Evolutionary conservation across 92 coral and sea anemone species (phyloP).

Genomic region (Meandrina meandrites): DNA sequence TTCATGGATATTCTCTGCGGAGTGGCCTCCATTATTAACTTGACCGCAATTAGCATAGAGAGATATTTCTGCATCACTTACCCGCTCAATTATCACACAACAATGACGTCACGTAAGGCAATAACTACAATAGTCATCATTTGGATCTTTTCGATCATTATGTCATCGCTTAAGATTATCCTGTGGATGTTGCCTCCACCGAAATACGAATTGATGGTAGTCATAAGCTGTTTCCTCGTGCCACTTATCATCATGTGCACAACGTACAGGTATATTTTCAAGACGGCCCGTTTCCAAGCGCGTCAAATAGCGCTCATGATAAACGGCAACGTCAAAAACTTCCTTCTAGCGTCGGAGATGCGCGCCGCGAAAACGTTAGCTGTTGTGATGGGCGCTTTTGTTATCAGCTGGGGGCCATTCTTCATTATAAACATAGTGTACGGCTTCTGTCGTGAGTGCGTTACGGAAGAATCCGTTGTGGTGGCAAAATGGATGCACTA

Average conservation of each 20-base stretch:
- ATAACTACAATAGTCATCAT: constrained; percentile 65
- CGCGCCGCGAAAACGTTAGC: constrained; percentile 93
- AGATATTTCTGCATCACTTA: constrained; percentile 88
- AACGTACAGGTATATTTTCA: constrained; percentile 83
- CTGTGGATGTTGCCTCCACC: constrained; percentile 71
- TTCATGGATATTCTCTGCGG: constrained; percentile 88
- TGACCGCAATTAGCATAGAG: constrained; percentile 91
- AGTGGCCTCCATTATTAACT: constrained; percentile 83
- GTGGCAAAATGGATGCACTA: constrained; percentile 98
- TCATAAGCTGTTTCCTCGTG: constrained; percentile 77
- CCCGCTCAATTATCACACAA: constrained; percentile 85
- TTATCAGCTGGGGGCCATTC: constrained; percentile 92
- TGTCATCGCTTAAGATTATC: constrained; percentile 71
- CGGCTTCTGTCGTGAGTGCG: constrained; percentile 68
- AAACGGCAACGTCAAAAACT: constrained; percentile 87
- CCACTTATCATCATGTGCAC: constrained; percentile 82
- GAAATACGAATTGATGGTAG: constrained; percentile 78
- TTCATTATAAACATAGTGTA: constrained; percentile 77
- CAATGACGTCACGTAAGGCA: constrained; percentile 77
- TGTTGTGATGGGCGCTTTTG: constrained; percentile 93
- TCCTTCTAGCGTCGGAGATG: constrained; percentile 87
- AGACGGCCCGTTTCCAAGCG: constrained; percentile 92
- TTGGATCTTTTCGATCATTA: constrained; percentile 78
- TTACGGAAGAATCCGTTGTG: constrained; percentile 67
- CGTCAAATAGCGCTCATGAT: constrained; percentile 88